A percentile compares a stretch with the other conserved stretches of the same genome.
Evolutionary conservation across 2,888 invertebrate genomes (phyloP).

Genomic region (Chymomyza fuscimana): DNA sequence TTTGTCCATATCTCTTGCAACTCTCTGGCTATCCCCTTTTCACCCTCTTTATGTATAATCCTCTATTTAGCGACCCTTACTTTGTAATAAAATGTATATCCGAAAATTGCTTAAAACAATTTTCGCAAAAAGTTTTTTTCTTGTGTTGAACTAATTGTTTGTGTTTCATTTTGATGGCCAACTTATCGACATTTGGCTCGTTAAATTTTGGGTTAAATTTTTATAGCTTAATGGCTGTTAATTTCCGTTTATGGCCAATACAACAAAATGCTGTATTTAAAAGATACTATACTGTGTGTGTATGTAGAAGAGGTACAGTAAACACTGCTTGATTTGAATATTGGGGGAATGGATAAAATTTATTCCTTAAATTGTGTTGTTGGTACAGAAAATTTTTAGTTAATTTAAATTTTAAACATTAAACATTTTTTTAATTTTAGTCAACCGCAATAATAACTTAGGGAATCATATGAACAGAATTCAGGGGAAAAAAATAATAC

Average conservation of each 20-base stretch:
- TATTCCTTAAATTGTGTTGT: no score
- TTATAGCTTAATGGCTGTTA: conserved; percentile 49
- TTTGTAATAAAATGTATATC: background rate
- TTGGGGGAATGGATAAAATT: background rate
- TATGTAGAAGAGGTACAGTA: background rate
- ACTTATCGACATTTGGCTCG: conserved; percentile 36
- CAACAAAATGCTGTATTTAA: background rate
- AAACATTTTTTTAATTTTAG: no score
- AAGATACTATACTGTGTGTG: background rate
- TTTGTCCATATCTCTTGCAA: conserved; percentile 30
- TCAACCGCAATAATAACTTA: no score
- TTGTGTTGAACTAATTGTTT: conserved; percentile 52
- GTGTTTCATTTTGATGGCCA: conserved; percentile 48
- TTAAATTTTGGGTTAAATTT: conserved; percentile 57
- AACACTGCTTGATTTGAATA: background rate
- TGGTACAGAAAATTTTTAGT: no score
- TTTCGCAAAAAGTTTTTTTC: background rate
- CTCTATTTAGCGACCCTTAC: background rate
- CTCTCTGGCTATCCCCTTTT: background rate
- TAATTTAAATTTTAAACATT: no score
- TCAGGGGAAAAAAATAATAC: no score
- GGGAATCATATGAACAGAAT: no score
- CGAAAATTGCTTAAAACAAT: background rate
- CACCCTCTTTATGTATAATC: no score
- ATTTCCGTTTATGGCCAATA: conserved; percentile 50